phyloP scores from a whole-genome alignment of 2,888 invertebrate genomes.

The Prosopocoilus inquinatus region DNA sequence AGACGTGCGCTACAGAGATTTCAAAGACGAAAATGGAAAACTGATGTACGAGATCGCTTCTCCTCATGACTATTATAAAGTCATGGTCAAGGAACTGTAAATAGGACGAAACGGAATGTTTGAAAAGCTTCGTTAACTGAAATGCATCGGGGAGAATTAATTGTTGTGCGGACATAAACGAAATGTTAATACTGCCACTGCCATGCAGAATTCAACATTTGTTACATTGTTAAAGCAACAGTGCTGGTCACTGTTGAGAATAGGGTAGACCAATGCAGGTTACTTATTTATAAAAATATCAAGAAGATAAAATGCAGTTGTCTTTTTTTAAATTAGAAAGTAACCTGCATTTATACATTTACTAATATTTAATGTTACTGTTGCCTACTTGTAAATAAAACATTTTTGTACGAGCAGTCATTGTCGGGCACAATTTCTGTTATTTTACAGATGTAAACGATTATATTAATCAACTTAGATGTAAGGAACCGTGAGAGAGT shows the following conservation, averaged over 20 bases:
- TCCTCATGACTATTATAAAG: conserved; percentile 64
- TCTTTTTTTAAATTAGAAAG: too few relatives aligned
- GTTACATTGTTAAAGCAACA: background rate
- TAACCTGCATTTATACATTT: too few relatives aligned
- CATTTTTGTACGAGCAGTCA: too few relatives aligned
- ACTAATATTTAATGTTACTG: too few relatives aligned
- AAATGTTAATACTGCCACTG: conserved; percentile 52
- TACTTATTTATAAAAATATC: too few relatives aligned
- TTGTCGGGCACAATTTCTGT: too few relatives aligned
- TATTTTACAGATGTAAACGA: too few relatives aligned
- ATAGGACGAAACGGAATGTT: conserved; percentile 9
- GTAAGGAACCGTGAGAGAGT: too few relatives aligned
- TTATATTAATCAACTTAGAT: too few relatives aligned
- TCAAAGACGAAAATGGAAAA: conserved; percentile 60
- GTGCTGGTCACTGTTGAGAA: conserved; percentile 1
- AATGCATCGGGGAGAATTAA: background rate
- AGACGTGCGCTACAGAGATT: conserved; percentile 69
- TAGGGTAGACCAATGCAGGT: too few relatives aligned
- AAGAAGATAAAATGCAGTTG: too few relatives aligned
- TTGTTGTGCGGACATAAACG: conserved; percentile 3
- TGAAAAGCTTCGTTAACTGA: background rate
- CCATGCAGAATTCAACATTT: conserved; percentile 52
- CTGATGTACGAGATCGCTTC: conserved; percentile 60
- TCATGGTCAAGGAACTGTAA: conserved; percentile 34
- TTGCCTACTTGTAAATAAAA: too few relatives aligned